These are phyloP conservation scores for Chydorus sphaericus DNA, from an alignment of 2,888 invertebrate species.

Conservation along the genomic window DNA sequence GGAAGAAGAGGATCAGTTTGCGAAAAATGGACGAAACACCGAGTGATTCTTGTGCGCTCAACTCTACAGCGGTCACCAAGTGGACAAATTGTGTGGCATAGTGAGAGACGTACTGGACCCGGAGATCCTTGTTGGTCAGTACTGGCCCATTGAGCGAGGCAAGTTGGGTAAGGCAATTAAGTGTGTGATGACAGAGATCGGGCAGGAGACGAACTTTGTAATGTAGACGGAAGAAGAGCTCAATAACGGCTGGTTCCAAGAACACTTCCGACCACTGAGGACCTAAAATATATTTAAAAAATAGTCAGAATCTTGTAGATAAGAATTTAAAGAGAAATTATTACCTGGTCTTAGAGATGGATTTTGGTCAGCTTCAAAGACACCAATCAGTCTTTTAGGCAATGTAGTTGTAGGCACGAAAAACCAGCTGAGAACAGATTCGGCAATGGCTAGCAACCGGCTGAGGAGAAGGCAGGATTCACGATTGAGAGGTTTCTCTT, in stretches of 20 bases:
- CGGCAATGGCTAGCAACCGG: conserved; percentile 58
- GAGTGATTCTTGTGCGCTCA: conserved; percentile 48
- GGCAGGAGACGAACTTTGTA: conserved; percentile 62
- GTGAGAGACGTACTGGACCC: conserved; percentile 39
- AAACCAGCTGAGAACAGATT: conserved; percentile 66
- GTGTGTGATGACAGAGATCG: conserved; percentile 56
- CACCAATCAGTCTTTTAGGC: conserved; percentile 52
- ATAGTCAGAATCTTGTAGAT: background rate
- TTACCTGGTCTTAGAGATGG: conserved; percentile 42
- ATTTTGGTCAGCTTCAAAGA: conserved; percentile 50
- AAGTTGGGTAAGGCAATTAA: conserved; percentile 69
- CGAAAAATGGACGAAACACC: conserved; percentile 50
- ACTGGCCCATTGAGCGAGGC: conserved; percentile 49
- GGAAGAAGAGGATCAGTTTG: conserved; percentile 44
- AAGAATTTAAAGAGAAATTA: background rate
- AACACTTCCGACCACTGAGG: conserved; percentile 60
- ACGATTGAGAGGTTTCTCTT: conserved; percentile 17
- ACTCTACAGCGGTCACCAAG: conserved; percentile 40
- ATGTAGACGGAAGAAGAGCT: conserved; percentile 64
- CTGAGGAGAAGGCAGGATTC: conserved; percentile 45
- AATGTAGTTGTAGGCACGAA: conserved; percentile 44
- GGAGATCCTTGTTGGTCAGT: conserved; percentile 34
- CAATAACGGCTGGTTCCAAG: conserved; percentile 52
- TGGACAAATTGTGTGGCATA: conserved; percentile 46
- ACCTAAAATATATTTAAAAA: too few relatives aligned